Percentiles rank a stretch among this genome's conserved stretches.
phyloP scores from a whole-genome alignment of 1,140 invertebrate genomes.

The Frieseomelitta varia region DNA sequence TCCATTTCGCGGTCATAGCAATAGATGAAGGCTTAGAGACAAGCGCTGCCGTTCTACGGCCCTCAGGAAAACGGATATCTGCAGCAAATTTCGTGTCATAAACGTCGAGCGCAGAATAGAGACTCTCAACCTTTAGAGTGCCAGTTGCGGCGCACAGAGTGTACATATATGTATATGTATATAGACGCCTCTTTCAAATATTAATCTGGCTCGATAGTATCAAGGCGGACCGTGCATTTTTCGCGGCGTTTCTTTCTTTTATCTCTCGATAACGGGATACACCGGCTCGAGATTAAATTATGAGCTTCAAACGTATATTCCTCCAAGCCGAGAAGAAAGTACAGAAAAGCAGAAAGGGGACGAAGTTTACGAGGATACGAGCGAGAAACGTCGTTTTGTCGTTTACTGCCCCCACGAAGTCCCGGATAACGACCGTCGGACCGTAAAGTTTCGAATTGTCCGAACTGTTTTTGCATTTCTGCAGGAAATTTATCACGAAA shows the following conservation, averaged over 20 bases:
- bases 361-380: background rate
- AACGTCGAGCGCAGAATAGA: constrained; percentile 29
- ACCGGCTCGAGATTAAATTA: background rate
- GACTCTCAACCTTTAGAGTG: constrained; percentile 19
- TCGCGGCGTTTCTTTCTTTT: background rate
- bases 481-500: too few species aligned
- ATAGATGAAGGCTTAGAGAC: constrained; percentile 6
- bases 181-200: constrained; percentile 4
- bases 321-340: background rate
- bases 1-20: background rate
- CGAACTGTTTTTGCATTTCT: too few species aligned
- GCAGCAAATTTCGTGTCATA: constrained; percentile 47
- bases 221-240: background rate
- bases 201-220: constrained; percentile 10
- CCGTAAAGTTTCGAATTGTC: too few species aligned
- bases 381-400: background rate
- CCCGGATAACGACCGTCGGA: too few species aligned
- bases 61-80: constrained; percentile 40
- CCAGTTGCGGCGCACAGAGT: background rate
- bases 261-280: background rate
- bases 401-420: too few species aligned
- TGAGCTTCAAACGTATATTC: background rate
- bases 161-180: too few species aligned
- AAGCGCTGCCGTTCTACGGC: background rate
- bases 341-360: background rate